Percentiles rank a stretch among this genome's conserved stretches.
Evolutionary conservation across 2,113 vertebrate genomes (phyloP).

Genomic region (Chinchilla lanigera): DNA sequence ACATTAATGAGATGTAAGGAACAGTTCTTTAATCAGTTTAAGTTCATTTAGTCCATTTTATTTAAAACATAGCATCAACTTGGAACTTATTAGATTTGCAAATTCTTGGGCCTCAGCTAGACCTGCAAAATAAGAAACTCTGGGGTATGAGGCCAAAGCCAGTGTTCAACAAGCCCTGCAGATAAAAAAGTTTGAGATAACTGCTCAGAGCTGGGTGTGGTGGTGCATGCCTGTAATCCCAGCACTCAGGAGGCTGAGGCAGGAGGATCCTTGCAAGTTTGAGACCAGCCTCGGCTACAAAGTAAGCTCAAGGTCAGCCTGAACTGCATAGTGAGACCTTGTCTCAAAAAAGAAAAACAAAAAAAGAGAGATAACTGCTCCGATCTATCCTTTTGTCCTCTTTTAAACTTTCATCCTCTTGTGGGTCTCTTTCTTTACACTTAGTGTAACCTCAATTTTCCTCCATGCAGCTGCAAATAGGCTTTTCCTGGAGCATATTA

Average conservation of each 20-base stretch:
- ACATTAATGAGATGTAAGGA: constrained; percentile 28
- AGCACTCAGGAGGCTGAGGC: no score
- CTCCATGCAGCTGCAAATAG: not conserved
- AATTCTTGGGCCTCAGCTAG: not conserved
- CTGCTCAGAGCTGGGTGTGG: no score
- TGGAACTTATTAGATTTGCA: not conserved
- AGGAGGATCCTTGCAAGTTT: no score
- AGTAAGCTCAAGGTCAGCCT: no score
- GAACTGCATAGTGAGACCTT: no score
- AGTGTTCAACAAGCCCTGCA: not conserved
- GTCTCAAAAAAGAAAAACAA: no score
- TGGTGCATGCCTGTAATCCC: no score
- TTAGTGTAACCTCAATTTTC: not conserved
- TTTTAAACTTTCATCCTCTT: not conserved
- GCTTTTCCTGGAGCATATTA: not conserved
- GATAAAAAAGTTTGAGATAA: not conserved
- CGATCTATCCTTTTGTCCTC: not conserved
- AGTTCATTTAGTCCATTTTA: not conserved
- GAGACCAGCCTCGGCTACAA: no score
- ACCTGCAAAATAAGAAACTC: not conserved
- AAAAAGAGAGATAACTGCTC: no score
- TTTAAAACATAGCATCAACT: constrained; percentile 13
- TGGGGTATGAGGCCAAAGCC: not conserved
- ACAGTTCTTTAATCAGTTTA: constrained; percentile 13
- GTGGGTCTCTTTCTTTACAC: not conserved